These are phyloP conservation scores for Stenchaetothrips biformis DNA, from an alignment of 2,888 invertebrate species.

Conservation along the genomic window DNA sequence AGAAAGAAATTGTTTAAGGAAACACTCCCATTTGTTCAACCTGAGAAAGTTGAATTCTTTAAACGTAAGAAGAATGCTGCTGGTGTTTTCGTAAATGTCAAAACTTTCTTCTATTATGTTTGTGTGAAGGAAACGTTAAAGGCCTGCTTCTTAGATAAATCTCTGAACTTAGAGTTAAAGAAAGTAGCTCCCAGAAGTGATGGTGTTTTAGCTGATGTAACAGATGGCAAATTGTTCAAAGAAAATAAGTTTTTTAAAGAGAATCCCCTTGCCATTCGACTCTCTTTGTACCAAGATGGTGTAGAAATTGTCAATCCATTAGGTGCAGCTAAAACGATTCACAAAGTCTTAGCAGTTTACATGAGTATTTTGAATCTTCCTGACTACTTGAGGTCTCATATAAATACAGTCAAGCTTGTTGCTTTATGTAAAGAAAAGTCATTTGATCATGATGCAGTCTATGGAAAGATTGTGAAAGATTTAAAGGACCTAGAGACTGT, in stretches of 20 bases:
- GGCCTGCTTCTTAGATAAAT: not conserved
- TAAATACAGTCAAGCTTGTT: conserved; percentile 24
- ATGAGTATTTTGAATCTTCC: conserved; percentile 30
- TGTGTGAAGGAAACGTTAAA: not conserved
- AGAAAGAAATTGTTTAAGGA: not conserved
- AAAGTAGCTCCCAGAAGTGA: not conserved
- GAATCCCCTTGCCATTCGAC: conserved; percentile 32
- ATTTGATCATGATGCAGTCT: conserved; percentile 36
- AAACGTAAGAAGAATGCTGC: too few species aligned
- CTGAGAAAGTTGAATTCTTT: not conserved
- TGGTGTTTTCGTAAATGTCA: too few species aligned
- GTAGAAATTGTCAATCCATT: conserved; percentile 33
- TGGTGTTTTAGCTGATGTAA: not conserved
- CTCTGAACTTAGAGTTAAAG: not conserved
- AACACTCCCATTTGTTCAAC: not conserved
- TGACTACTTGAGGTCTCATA: conserved; percentile 31
- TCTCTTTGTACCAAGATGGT: conserved; percentile 33
- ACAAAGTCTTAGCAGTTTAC: conserved; percentile 33
- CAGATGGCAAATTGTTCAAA: not conserved
- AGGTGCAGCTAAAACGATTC: conserved; percentile 28
- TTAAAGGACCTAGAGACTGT: conserved; percentile 35
- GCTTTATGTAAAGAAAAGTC: conserved; percentile 34
- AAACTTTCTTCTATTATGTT: not conserved
- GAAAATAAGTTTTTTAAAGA: conserved; percentile 27
- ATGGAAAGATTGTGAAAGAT: conserved; percentile 35